Conservation (phyloP, 2,113 vertebrate genomes). For the Eolophus roseicapilla region DNA sequence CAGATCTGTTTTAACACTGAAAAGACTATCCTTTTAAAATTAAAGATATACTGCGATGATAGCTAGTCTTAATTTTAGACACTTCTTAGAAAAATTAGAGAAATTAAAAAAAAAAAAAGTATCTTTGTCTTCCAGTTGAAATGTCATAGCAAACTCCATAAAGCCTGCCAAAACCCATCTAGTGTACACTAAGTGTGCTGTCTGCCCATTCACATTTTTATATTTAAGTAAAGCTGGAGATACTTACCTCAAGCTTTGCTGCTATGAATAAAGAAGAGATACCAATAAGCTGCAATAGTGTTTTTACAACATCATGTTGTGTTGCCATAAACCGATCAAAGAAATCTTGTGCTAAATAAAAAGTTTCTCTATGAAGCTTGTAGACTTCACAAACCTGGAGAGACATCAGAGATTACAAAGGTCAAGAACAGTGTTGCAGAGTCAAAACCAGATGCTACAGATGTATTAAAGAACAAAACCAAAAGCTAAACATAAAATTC, state of each 20-base stretch:
- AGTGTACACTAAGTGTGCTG: not conserved
- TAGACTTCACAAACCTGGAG: slow-evolving; percentile 92
- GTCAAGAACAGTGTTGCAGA: not conserved
- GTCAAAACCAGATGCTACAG: not conserved
- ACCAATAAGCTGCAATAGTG: slow-evolving; percentile 91
- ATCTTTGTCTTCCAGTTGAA: not conserved
- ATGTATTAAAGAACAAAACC: not conserved
- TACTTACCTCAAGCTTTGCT: slow-evolving; percentile 90
- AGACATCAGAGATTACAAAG: not conserved
- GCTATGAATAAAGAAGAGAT: slow-evolving; percentile 94
- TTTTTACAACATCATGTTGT: slow-evolving; percentile 88
- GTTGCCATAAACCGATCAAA: slow-evolving; percentile 98
- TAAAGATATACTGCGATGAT: not conserved
- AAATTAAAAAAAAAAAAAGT: not conserved
- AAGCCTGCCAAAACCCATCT: not conserved
- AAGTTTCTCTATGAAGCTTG: slow-evolving; percentile 93
- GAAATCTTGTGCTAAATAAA: slow-evolving; percentile 95
- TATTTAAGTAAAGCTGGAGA: not conserved
- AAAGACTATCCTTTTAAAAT: not conserved
- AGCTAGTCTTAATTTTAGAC: not conserved
- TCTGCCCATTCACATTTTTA: not conserved
- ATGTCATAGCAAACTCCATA: not conserved
- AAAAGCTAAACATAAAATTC: not conserved
- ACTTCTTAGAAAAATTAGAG: not conserved
- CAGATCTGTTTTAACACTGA: not conserved